Base-by-base conservation (phyloP, 2,113 vertebrate genomes). In the Romanogobio albipinnatus region DNA sequence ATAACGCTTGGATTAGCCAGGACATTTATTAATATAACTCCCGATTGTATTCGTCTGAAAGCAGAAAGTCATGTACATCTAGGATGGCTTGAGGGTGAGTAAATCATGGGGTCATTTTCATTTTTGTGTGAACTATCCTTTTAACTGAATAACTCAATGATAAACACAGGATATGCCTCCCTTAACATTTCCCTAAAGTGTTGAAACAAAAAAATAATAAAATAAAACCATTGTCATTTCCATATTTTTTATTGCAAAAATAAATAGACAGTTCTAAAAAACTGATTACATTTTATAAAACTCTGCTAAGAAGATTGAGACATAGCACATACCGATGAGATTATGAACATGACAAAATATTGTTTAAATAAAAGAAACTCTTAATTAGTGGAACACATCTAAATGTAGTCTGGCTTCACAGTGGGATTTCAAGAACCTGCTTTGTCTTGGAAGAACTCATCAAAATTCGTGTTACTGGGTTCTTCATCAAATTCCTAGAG, bases 401-500 rank as follows among this genome's bases (percentile, higher is more conserved):
- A 56, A 51, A 51, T 51, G 49, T 56, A 56, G 75, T 36, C 1
- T 56, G 17, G 1, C 26, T 76, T 76, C 29, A 5, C 0, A 61
- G 15, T 76, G 15, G 19, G 74, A 76, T 29, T 6, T 75, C 76
- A 88, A 53, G 87, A 82, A 84, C 82, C 77, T 51, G 53, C 81
- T 88, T 2, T 3, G 80, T 90, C 92, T 90, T 96, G 96, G 90
- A 99, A 99, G 84, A 94, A 94, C 79, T 96, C 96, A 83, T 98
- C 97, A 82, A 96, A 95, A 88, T 96, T 94, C 13, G 94, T 87
- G 81, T 97, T 93, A 17, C 89, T 91, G 5, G 90, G 83, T 9
- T 97, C 96, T 70, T 97, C 96, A 45, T 96, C 96, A 0, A 83
- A 43, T 51, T 97, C 97, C 97, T 99, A 68, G 39, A 76, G 47